Conservation (phyloP, 2,888 invertebrate species). For the Nephrotoma flavescens region DNA sequence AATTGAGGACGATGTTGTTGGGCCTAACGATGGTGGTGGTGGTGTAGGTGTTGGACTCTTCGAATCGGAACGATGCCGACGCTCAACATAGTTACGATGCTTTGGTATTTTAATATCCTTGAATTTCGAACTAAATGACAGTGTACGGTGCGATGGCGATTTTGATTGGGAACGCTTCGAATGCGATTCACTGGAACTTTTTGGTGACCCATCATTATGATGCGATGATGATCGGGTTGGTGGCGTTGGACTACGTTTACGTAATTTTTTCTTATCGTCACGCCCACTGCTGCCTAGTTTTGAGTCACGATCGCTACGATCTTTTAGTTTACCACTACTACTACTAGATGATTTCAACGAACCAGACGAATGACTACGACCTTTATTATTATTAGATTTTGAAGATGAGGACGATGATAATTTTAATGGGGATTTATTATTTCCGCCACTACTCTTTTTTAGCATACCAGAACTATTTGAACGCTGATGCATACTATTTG, state of each 20-base stretch:
- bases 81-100: conserved; percentile 44
- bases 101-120: conserved; percentile 43
- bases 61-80: conserved; percentile 45
- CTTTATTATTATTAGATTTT: conserved; percentile 9
- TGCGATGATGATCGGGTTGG: neutral
- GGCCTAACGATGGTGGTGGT: neutral
- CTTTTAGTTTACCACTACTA: neutral
- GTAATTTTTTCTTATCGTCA: neutral
- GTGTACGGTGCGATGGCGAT: neutral
- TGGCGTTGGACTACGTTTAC: neutral
- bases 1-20: conserved; percentile 11
- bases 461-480: neutral
- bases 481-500: neutral
- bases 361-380: conserved; percentile 7
- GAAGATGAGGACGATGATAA: conserved; percentile 11
- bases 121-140: conserved; percentile 22
- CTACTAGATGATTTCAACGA: conserved; percentile 3
- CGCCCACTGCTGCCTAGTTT: neutral
- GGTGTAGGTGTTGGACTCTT: conserved; percentile 37
- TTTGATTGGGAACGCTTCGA: neutral
- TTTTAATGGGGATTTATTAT: conserved; percentile 21
- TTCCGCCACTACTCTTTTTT: neutral
- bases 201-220: conserved; percentile 10
- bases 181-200: conserved; percentile 7
- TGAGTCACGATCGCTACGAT: neutral